Evolutionary conservation across 2,888 invertebrate species (phyloP).

Genomic region (Megamerina dolium): DNA sequence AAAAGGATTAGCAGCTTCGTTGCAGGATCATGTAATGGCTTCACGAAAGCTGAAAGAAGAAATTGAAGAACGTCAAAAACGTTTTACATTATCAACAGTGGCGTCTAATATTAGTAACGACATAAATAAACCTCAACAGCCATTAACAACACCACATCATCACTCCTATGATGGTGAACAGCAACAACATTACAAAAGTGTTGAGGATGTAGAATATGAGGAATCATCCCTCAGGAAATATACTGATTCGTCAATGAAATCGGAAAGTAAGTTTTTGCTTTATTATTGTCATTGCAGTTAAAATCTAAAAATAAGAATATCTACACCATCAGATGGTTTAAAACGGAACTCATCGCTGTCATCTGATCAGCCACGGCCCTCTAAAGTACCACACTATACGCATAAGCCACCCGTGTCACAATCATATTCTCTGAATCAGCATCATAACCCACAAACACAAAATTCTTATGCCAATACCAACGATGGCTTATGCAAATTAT

Average conservation of each 20-base stretch:
- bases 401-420: slow-evolving; percentile 22
- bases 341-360: slow-evolving; percentile 54
- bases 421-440: slow-evolving; percentile 15
- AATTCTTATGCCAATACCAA: slow-evolving; percentile 35
- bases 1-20: slow-evolving; percentile 70
- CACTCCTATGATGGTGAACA: slow-evolving; percentile 8
- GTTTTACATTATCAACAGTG: slow-evolving; percentile 38
- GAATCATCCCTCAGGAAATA: no score
- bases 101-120: slow-evolving; percentile 20
- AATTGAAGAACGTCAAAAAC: slow-evolving; percentile 46
- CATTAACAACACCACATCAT: slow-evolving; percentile 11
- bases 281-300: no score
- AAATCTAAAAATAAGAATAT: no score
- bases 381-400: slow-evolving; percentile 48
- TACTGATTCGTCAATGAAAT: no score
- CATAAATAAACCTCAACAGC: slow-evolving; percentile 25
- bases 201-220: no score
- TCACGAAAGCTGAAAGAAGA: slow-evolving; percentile 57
- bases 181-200: slow-evolving; percentile 9
- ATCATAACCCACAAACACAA: slow-evolving; percentile 35
- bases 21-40: slow-evolving; percentile 72
- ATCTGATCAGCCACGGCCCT: slow-evolving; percentile 49
- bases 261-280: slow-evolving; percentile 42
- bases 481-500: slow-evolving; percentile 22
- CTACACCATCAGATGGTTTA: slow-evolving; percentile 33